Evolutionary conservation across 2,797 vertebrate genomes (phyloP).

Genomic region (Pteronotus mesoamericanus): DNA sequence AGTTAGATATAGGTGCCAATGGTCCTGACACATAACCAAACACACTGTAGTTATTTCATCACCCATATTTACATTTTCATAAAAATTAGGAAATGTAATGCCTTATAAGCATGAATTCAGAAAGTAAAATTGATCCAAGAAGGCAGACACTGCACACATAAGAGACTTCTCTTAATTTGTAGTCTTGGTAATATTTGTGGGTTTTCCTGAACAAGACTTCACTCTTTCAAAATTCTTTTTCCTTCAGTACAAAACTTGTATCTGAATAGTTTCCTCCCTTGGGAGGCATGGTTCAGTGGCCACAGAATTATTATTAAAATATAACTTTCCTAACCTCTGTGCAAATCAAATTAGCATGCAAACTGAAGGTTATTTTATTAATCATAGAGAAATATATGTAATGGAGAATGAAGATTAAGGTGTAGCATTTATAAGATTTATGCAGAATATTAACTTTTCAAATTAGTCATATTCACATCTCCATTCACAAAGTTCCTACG

Average conservation of each 20-base stretch:
- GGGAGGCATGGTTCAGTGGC: background rate
- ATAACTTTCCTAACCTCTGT: background rate
- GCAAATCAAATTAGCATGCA: slow-evolving; percentile 47
- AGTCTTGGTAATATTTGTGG: background rate
- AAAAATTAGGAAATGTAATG: background rate
- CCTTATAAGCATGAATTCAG: background rate
- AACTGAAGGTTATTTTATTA: slow-evolving; percentile 51
- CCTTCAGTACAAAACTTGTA: background rate
- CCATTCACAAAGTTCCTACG: background rate
- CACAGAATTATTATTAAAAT: slow-evolving; percentile 35
- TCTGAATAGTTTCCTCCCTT: slow-evolving; percentile 29
- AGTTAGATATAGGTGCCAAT: background rate
- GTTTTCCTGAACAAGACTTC: background rate
- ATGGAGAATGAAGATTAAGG: background rate
- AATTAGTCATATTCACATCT: background rate
- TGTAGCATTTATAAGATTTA: slow-evolving; percentile 33
- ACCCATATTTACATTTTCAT: background rate
- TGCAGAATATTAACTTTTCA: slow-evolving; percentile 34
- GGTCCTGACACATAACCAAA: background rate
- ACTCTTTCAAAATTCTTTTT: background rate
- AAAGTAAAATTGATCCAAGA: background rate
- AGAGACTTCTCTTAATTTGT: background rate
- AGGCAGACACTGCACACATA: background rate
- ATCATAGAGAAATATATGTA: slow-evolving; percentile 50
- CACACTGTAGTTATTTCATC: background rate